phyloP scores from a whole-genome alignment of 1,140 invertebrate species.

The Lordiphosa clarofinis region DNA sequence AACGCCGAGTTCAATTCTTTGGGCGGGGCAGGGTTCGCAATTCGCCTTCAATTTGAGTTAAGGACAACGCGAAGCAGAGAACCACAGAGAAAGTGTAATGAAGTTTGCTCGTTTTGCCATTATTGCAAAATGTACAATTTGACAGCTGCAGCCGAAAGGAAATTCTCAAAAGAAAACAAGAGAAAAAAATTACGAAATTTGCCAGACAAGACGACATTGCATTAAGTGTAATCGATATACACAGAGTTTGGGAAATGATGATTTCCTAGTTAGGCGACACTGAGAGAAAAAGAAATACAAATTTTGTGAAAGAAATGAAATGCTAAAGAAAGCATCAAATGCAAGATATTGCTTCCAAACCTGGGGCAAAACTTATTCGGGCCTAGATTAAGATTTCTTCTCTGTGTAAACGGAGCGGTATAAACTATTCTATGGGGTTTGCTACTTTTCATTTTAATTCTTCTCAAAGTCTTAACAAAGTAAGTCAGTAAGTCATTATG shows the following conservation, averaged over 20 bases:
- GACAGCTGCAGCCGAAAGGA: constrained; percentile 62
- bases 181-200: constrained; percentile 14
- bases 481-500: too few species aligned
- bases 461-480: too few species aligned
- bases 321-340: too few species aligned
- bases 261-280: constrained; percentile 16
- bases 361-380: too few species aligned
- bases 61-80: constrained; percentile 2
- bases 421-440: too few species aligned
- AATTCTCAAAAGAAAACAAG: not conserved
- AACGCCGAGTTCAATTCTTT: constrained; percentile 24
- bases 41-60: constrained; percentile 64
- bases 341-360: too few species aligned
- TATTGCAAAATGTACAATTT: constrained; percentile 61
- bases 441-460: too few species aligned
- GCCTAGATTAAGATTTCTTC: too few species aligned
- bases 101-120: constrained; percentile 43
- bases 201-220: constrained; percentile 12
- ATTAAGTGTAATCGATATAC: constrained; percentile 53
- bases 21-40: constrained; percentile 1
- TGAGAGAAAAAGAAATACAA: not conserved
- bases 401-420: too few species aligned
- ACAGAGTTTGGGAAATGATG: constrained; percentile 12
- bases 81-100: constrained; percentile 47
- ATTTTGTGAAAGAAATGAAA: too few species aligned